Evolutionary conservation across 2,888 invertebrate species (phyloP).

Genomic region (Cistogaster globosa): DNA sequence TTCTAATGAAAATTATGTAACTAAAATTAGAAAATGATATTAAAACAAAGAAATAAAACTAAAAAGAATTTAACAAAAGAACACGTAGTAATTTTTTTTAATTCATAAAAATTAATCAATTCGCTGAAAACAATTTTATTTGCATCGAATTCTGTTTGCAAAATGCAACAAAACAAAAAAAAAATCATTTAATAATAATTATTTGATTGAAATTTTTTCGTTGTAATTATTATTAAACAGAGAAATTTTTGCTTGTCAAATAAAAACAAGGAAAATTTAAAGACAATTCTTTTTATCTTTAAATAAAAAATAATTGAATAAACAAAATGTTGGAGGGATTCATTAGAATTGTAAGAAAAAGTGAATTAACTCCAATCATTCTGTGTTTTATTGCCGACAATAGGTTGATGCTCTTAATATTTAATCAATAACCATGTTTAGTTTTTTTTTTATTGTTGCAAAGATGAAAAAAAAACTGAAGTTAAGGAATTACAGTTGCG

Average conservation of each 20-base stretch:
- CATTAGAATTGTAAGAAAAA: neutral
- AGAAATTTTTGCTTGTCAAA: neutral
- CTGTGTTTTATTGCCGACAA: slow-evolving; percentile 1
- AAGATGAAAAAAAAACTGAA: neutral
- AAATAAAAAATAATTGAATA: neutral
- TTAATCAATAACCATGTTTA: slow-evolving; percentile 19
- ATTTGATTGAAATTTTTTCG: neutral
- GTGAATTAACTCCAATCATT: neutral
- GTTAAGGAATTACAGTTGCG: too few relatives aligned
- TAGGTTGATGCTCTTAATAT: neutral
- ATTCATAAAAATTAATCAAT: too few relatives aligned
- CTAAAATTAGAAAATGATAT: neutral
- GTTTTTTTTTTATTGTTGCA: neutral
- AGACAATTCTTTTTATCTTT: neutral
- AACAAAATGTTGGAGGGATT: neutral
- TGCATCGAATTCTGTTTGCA: too few relatives aligned
- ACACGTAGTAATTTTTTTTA: slow-evolving; percentile 48
- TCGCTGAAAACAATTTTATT: too few relatives aligned
- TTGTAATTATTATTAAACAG: neutral
- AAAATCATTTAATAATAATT: neutral
- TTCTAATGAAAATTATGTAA: too few relatives aligned
- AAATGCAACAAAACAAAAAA: too few relatives aligned
- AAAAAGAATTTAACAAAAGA: slow-evolving; percentile 43
- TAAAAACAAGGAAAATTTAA: neutral
- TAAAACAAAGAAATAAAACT: slow-evolving; percentile 19